Conservation (phyloP, 2,797 vertebrate species). For the Gadopsis marmoratus region DNA sequence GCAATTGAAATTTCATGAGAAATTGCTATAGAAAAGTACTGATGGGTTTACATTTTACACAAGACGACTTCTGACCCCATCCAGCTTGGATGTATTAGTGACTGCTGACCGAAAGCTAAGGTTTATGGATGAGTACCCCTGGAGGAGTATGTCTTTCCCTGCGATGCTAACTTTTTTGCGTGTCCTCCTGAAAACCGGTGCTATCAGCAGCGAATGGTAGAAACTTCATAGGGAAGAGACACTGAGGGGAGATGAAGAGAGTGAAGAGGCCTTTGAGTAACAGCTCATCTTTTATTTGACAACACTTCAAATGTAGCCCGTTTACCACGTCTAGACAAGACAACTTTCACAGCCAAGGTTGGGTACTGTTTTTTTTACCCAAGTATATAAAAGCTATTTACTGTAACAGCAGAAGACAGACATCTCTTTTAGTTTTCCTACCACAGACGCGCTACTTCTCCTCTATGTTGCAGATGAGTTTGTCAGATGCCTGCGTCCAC, state of each 20-base stretch:
- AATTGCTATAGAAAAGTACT: neutral
- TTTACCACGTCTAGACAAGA: slow-evolving; percentile 81
- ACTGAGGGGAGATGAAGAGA: slow-evolving; percentile 68
- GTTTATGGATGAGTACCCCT: neutral
- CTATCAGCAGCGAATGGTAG: slow-evolving; percentile 59
- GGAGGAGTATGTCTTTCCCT: slow-evolving; percentile 18
- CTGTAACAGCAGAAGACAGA: slow-evolving; percentile 79
- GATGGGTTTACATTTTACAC: neutral
- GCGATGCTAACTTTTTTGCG: slow-evolving; percentile 34
- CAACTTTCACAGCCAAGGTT: slow-evolving; percentile 70
- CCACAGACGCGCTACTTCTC: slow-evolving; percentile 67
- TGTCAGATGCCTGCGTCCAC: slow-evolving; percentile 74
- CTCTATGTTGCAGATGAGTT: slow-evolving; percentile 74
- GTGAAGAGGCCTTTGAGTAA: slow-evolving; percentile 71
- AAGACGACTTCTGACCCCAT: neutral
- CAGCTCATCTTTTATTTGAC: slow-evolving; percentile 80
- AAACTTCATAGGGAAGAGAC: slow-evolving; percentile 59
- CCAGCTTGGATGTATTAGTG: slow-evolving; percentile 2
- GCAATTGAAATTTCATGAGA: neutral
- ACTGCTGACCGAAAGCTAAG: slow-evolving; percentile 23
- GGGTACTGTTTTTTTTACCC: slow-evolving; percentile 43
- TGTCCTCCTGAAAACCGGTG: slow-evolving; percentile 65
- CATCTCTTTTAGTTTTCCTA: slow-evolving; percentile 79
- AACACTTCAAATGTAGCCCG: slow-evolving; percentile 75
- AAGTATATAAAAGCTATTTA: slow-evolving; percentile 81